These are phyloP conservation scores for Muntiacus muntjak DNA, from an alignment of 2,113 vertebrate species.

Conservation along the genomic window DNA sequence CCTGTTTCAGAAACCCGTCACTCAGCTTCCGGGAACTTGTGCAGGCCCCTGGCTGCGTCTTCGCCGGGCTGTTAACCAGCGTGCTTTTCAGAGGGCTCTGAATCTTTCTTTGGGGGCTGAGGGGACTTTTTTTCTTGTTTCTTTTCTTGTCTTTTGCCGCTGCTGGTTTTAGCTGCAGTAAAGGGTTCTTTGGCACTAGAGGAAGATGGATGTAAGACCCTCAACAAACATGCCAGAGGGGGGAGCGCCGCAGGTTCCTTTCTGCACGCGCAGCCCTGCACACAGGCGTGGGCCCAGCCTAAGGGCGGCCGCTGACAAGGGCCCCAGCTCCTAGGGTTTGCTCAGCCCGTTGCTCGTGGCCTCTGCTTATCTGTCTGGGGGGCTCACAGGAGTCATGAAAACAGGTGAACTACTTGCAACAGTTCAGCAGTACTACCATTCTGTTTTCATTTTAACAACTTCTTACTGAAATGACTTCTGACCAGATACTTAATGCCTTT, in stretches of 20 bases:
- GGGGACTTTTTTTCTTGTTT: slow-evolving; percentile 85
- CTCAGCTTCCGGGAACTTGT: slow-evolving; percentile 85
- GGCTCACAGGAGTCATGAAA: background rate
- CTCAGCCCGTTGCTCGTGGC: background rate
- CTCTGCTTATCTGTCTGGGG: too few relatives aligned
- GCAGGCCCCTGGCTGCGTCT: slow-evolving; percentile 62
- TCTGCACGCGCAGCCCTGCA: background rate
- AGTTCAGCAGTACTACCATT: background rate
- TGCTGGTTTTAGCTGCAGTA: slow-evolving; percentile 85
- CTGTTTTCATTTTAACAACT: background rate
- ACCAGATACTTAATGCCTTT: background rate
- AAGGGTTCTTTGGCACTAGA: slow-evolving; percentile 88
- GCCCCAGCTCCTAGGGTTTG: background rate
- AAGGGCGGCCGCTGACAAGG: background rate
- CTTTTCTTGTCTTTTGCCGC: slow-evolving; percentile 85
- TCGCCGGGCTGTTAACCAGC: slow-evolving; percentile 84
- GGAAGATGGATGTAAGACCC: slow-evolving; percentile 2
- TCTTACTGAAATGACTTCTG: background rate
- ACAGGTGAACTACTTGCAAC: background rate
- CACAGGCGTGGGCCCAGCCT: fast-evolving
- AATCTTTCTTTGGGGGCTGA: slow-evolving; percentile 86
- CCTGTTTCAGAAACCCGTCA: slow-evolving; percentile 81
- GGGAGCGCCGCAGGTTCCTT: fast-evolving
- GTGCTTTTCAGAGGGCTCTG: slow-evolving; percentile 89
- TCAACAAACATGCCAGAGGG: background rate